A percentile compares a stretch with the other conserved stretches of the same genome.
Conservation (phyloP, 2,888 invertebrate species). For the Meiosimyza decipiens region DNA sequence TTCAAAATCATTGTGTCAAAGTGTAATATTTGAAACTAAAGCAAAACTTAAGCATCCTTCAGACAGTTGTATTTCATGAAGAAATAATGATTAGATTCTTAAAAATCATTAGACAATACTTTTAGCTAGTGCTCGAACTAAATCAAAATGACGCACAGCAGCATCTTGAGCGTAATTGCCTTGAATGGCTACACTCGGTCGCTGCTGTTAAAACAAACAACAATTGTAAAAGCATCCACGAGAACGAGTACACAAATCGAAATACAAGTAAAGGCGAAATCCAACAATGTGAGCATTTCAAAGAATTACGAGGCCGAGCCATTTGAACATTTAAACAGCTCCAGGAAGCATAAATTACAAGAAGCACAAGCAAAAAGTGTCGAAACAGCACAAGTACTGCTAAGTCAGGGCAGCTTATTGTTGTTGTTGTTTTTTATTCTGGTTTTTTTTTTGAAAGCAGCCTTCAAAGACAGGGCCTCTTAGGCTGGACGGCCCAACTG, state of each 20-base stretch:
- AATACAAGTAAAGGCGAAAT: constrained; percentile 10
- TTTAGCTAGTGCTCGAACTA: no score
- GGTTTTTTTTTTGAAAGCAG: no score
- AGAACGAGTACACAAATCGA: constrained; percentile 9
- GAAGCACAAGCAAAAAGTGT: constrained; percentile 10
- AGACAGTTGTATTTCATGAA: no score
- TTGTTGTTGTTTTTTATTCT: no score
- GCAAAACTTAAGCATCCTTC: no score
- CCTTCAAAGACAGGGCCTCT: no score
- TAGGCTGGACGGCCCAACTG: no score
- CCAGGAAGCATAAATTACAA: constrained; percentile 31
- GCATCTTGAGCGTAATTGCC: not conserved
- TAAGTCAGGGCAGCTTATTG: no score
- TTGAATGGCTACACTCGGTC: not conserved
- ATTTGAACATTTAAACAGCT: constrained; percentile 11
- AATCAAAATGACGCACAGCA: not conserved
- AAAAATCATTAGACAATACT: no score
- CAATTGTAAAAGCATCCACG: not conserved
- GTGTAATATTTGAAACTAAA: no score
- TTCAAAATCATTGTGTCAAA: no score
- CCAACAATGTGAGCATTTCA: constrained; percentile 26
- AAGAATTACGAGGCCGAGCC: constrained; percentile 7
- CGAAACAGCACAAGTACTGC: not conserved
- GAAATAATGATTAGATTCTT: no score
- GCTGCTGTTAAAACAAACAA: constrained; percentile 6